A percentile compares a stretch with the other conserved stretches of the same genome.
phyloP scores from a whole-genome alignment of 2,113 vertebrate species.

The Grallaria varia region DNA sequence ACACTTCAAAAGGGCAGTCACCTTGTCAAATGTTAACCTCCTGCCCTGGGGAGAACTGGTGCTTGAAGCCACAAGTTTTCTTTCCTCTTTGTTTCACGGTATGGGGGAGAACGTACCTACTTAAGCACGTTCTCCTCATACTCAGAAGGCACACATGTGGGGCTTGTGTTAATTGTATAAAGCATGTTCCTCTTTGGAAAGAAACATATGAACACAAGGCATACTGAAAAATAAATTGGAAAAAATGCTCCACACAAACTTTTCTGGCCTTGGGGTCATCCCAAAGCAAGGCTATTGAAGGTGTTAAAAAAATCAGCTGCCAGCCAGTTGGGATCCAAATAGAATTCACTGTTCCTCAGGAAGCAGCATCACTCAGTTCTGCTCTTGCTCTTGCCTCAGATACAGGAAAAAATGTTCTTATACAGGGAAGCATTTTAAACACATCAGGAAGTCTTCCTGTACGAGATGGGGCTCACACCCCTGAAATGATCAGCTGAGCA shows the following conservation, averaged over 20 bases:
- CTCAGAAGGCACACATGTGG: not conserved
- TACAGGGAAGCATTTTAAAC: not conserved
- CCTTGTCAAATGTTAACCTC: not conserved
- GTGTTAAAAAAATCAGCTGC: not conserved
- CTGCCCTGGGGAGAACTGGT: not conserved
- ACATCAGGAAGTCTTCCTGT: not conserved
- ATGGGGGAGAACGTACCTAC: rapidly evolving
- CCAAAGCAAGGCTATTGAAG: not conserved
- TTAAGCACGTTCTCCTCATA: rapidly evolving
- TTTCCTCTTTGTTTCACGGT: not conserved
- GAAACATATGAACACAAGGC: not conserved
- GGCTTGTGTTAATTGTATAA: not conserved
- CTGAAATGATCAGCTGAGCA: not conserved
- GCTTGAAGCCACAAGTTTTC: not conserved
- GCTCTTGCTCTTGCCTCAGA: not conserved
- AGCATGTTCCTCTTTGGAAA: not conserved
- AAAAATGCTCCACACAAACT: not conserved
- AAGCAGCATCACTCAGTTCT: not conserved
- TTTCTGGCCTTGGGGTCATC: not conserved
- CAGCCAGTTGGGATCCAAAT: not conserved
- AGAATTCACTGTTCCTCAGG: not conserved
- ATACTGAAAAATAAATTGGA: not conserved
- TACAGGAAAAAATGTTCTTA: not conserved
- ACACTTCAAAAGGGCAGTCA: not conserved
- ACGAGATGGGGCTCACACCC: not conserved